Conservation (phyloP, 2,113 vertebrate species). For the Tyrannus savana region DNA sequence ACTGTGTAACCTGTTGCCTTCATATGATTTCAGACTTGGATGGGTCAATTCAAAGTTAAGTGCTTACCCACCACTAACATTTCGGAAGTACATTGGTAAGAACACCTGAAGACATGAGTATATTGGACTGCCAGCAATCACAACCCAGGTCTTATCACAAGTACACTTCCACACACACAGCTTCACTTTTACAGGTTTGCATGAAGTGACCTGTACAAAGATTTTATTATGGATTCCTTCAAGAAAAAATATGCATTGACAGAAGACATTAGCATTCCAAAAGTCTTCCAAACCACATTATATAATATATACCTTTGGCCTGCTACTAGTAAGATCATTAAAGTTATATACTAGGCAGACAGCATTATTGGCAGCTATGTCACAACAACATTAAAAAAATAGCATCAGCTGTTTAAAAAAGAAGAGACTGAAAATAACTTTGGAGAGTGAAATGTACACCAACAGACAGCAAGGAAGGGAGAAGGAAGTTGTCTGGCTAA, state of each 20-base stretch:
- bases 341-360: conserved; percentile 19
- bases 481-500: background rate
- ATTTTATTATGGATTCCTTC: background rate
- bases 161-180: background rate
- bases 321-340: background rate
- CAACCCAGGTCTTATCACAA: conserved; percentile 16
- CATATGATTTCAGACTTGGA: background rate
- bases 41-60: conserved; percentile 12
- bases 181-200: background rate
- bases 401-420: conserved; percentile 4
- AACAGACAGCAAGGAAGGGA: background rate
- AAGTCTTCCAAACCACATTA: background rate
- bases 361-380: conserved; percentile 34
- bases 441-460: background rate
- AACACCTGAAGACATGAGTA: conserved; percentile 25
- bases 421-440: background rate
- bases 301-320: background rate
- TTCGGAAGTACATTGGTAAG: conserved; percentile 8
- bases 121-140: conserved; percentile 61
- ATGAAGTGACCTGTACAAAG: background rate
- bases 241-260: background rate
- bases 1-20: background rate
- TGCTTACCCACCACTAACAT: background rate
- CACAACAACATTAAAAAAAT: background rate
- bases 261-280: conserved; percentile 4